phyloP scores from a whole-genome alignment of 1,140 invertebrate species.

The Hycleus phaleratus region DNA sequence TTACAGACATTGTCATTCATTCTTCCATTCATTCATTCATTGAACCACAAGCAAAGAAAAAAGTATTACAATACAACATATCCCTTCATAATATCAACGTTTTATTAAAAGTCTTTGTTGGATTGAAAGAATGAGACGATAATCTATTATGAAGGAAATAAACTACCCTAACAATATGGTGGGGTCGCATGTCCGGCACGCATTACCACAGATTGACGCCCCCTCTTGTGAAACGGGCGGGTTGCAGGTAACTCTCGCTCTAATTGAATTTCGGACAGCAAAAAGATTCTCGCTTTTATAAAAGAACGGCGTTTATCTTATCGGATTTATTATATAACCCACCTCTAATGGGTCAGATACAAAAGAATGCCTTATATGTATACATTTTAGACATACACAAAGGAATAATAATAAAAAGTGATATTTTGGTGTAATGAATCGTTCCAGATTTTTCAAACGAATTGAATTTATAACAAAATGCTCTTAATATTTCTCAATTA shows the following conservation, averaged over 20 bases:
- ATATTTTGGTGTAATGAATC: too few relatives aligned
- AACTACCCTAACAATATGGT: constrained; percentile 2
- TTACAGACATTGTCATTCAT: too few relatives aligned
- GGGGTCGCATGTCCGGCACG: constrained; percentile 11
- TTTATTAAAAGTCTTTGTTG: constrained; percentile 4
- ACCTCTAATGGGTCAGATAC: constrained; percentile 15
- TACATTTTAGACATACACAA: too few relatives aligned
- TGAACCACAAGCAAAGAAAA: too few relatives aligned
- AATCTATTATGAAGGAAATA: constrained; percentile 8
- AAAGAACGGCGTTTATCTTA: neutral
- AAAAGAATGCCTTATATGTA: neutral
- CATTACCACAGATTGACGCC: constrained; percentile 1
- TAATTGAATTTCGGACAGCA: constrained; percentile 20
- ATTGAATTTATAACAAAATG: constrained; percentile 32
- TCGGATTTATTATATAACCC: neutral
- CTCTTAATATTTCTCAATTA: constrained; percentile 38
- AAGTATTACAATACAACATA: too few relatives aligned
- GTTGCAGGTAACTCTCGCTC: constrained; percentile 8
- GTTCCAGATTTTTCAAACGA: neutral
- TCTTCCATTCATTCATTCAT: too few relatives aligned
- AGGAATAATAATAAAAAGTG: too few relatives aligned
- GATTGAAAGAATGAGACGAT: constrained; percentile 6
- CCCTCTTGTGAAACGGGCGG: neutral
- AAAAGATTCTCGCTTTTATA: constrained; percentile 1
- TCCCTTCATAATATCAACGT: too few relatives aligned